Base-by-base conservation (phyloP, 2,113 vertebrate genomes). In the Cebidichthys violaceus region DNA sequence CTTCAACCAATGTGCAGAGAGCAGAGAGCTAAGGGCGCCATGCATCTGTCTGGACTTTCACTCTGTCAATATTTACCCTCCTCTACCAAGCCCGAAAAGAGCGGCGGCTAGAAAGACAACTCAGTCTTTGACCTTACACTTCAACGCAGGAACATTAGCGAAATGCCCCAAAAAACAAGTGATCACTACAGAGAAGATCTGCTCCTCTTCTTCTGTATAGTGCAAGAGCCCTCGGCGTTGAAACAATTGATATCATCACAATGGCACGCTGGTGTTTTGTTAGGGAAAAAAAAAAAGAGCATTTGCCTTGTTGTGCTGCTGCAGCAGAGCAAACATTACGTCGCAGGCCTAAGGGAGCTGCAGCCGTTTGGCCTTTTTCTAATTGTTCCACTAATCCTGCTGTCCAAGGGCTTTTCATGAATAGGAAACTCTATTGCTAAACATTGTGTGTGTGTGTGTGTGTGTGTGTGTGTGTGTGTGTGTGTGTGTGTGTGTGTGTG, bases 21-120 rank as follows among this genome's bases (percentile, higher is more conserved):
- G 67, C 81, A 59, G 66, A 67, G 18, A 67, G 75, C 82, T n/a
- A 4, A 18, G 66, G 14, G 76, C 52, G 31, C 27, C 27, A 0
- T 6, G 65, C 59, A 27, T 61, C 70, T 17, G 68, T 82, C 80
- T 84, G 85, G 83, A 93, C 92, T 86, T 90, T 90, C 27, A 88
- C 20, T 72, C 89, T 86, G 91, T 89, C 92, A 92, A 90, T 92
- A 91, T 91, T 92, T 89, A 75, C 86, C 65, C 73, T 81, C 55
- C 79, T 71, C 52, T 8, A 4, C 41, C 11, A 8, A 75, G 66
- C 75, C 47, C 17, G 43, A 52, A 45, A 64, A 85, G 77, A 85
- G 77, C 31, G 0, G 43, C 1, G 41, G 80, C 75, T 55, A 52
- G 41, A 65, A 64, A 60, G 71, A 43, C 59, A 39, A 4, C 75